Evolutionary conservation across 2,113 vertebrate genomes (phyloP).

Genomic region (Tichodroma muraria): DNA sequence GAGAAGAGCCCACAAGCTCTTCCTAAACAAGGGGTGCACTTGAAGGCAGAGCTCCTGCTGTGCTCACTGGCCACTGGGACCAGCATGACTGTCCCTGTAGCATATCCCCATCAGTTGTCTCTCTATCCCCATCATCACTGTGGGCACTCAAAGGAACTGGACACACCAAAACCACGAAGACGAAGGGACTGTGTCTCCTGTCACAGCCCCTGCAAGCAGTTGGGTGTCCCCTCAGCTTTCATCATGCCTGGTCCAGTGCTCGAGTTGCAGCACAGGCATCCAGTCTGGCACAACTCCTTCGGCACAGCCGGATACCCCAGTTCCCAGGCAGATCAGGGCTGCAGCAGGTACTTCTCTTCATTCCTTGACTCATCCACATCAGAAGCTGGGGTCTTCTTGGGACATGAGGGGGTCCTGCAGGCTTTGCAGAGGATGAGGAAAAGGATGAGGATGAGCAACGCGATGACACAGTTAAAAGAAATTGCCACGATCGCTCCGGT

Average conservation of each 20-base stretch:
- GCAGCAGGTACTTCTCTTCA: constrained; percentile 77
- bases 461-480: constrained; percentile 74
- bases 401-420: constrained; percentile 75
- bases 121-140: background rate
- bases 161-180: background rate
- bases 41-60: background rate
- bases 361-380: constrained; percentile 67
- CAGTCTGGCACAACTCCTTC: background rate
- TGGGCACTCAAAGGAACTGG: background rate
- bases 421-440: constrained; percentile 79
- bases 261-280: background rate
- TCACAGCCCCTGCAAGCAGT: background rate
- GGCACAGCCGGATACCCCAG: rapidly evolving
- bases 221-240: background rate
- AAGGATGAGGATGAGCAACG: constrained; percentile 72
- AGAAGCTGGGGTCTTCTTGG: constrained; percentile 54
- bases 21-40: rapidly evolving
- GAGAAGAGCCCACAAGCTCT: background rate
- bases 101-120: background rate
- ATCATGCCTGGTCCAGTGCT: background rate
- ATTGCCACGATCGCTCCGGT: constrained; percentile 75
- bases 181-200: rapidly evolving
- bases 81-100: background rate
- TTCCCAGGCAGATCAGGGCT: constrained; percentile 72
- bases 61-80: background rate